These are phyloP conservation scores for Salmo trutta DNA, from an alignment of 2,797 vertebrate genomes.

Conservation along the genomic window DNA sequence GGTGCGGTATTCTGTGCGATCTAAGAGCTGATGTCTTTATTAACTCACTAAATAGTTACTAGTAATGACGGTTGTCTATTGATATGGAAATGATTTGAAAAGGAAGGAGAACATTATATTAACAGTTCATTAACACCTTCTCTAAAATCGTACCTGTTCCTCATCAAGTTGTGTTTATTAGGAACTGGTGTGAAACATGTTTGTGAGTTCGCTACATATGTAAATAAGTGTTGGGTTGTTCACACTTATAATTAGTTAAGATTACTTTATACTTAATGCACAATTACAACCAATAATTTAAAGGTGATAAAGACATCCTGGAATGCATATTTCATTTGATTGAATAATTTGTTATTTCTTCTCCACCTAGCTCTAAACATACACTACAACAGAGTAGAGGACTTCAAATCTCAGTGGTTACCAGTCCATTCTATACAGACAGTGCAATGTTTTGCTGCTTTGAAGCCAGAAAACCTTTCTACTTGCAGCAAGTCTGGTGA, in stretches of 20 bases:
- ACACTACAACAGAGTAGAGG: conserved; percentile 17
- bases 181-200: conserved; percentile 63
- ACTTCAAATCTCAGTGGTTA: conserved; percentile 41
- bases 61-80: conserved; percentile 48
- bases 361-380: conserved; percentile 16
- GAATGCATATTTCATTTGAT: conserved; percentile 29
- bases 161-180: conserved; percentile 67
- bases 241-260: conserved; percentile 77
- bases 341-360: conserved; percentile 15
- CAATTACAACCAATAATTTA: conserved; percentile 52
- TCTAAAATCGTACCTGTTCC: conserved; percentile 66
- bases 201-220: conserved; percentile 57
- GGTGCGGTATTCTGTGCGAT: neutral
- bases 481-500: conserved; percentile 53
- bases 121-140: conserved; percentile 76
- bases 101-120: conserved; percentile 50
- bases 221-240: conserved; percentile 65
- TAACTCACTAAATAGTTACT: neutral
- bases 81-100: conserved; percentile 57
- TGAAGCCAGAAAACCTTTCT: conserved; percentile 52
- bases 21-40: neutral
- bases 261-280: conserved; percentile 51
- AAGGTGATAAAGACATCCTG: conserved; percentile 50
- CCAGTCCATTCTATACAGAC: conserved; percentile 36
- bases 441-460: conserved; percentile 58